Evolutionary conservation across 2,797 vertebrate species (phyloP).

Genomic region (Pygocentrus nattereri): DNA sequence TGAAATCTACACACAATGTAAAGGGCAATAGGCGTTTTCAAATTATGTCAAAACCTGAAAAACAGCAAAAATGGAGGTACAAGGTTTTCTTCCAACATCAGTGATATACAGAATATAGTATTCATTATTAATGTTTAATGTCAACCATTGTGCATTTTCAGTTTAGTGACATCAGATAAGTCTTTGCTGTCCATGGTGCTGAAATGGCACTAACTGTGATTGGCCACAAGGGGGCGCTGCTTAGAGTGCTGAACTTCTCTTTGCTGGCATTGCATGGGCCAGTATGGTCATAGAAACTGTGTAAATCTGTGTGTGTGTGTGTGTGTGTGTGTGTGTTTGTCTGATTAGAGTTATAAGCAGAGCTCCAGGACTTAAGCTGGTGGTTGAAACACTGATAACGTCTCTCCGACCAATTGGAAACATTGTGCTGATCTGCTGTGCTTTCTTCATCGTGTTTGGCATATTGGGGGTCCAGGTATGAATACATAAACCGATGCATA

Average conservation of each 20-base stretch:
- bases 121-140: background rate
- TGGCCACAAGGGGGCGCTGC: background rate
- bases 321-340: constrained; percentile 51
- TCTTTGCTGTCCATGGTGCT: constrained; percentile 40
- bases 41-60: too few relatives aligned
- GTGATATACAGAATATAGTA: background rate
- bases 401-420: constrained; percentile 94
- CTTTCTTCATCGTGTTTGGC: constrained; percentile 94
- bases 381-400: constrained; percentile 95
- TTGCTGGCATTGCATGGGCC: background rate
- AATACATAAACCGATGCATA: background rate
- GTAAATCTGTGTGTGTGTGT: constrained; percentile 48
- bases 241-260: background rate
- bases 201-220: constrained; percentile 6
- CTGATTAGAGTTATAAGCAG: constrained; percentile 91
- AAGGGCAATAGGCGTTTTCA: too few relatives aligned
- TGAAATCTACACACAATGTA: too few relatives aligned
- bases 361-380: constrained; percentile 93
- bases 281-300: constrained; percentile 28
- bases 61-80: too few relatives aligned
- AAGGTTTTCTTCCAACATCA: too few relatives aligned
- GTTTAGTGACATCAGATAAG: too few relatives aligned
- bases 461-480: constrained; percentile 94
- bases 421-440: constrained; percentile 95
- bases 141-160: too few relatives aligned